Base-by-base conservation (phyloP, 2,888 invertebrate genomes). In the Allygus modestus region DNA sequence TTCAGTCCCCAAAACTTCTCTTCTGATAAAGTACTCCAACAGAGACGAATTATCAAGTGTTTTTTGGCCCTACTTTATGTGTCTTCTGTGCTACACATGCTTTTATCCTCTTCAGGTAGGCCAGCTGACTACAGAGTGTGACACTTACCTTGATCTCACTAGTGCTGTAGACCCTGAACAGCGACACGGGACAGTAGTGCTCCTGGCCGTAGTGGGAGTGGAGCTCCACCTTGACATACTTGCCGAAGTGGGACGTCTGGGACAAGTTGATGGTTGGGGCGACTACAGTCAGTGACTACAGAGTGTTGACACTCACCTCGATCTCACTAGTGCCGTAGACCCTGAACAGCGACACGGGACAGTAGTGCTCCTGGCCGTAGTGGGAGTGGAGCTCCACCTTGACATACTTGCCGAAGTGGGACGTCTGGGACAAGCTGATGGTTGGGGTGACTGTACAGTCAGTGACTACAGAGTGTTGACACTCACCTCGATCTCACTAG, bases 161-260 rank as follows among this genome's bases (percentile, higher is more conserved):
- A 0, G 97, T 97, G 23, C 98, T 98, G 82, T 96, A 98, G 0
- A 97, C 97, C 86, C 97, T 94, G 90, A 99, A 97, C 79, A 98
- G 92, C n/a, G 98, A 98, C 86, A 99, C 93, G 0, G 99, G 99
- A 90, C 99, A 99, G 90, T 96, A 99, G 90, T 99, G 99, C 90
- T 99, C 99, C 11, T 95, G 95, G 26, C 99, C 99, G 90, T 98
- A 97, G 90, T 99, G 98, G 54, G 97, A 97, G 86, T 97, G 93
- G 89, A 99, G 93, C 89, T 99, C 99, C 65, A 89, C 88, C 84
- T 88, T 89, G 37, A 89, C 87, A 82, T 88, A 89, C 83, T 89
- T 88, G 12, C 88, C 87, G 84, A 88, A 89, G 51, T 87, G 86
- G 54, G 86, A 91, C 89, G 96, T 95, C 1, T 96, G 95, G 89